Base-by-base conservation (phyloP, 1,140 invertebrate genomes). In the Sesamia nonagrioides region DNA sequence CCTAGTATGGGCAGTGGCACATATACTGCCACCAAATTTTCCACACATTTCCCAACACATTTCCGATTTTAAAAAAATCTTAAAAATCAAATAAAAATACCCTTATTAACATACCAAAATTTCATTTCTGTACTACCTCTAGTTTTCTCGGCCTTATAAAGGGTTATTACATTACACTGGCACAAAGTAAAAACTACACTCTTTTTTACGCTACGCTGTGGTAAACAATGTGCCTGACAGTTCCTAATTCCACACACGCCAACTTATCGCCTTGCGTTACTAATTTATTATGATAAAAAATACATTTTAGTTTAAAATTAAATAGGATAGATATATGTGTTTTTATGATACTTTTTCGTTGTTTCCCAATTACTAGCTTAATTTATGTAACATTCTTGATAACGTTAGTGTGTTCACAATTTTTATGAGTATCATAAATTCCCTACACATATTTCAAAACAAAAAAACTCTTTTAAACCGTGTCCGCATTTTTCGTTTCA, bases 171-270 rank as follows among this genome's bases (percentile, higher is more conserved):
- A 42, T n/a, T 71, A 5, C 2, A 27, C 7, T 17, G 4, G 48
- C 15, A 15, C 68, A 54, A 54, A 71, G 48, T 54, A 71, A 71
- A 71, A 52, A 54, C 48, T 9, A 52, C 27, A 3, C 48, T 71
- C 17, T 54, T 71, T 52, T 69, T 21, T 69, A 40, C 37, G 37
- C 37, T n/a, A 9, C 58, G 21, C 40, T 48, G 63, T 68, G 63
- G 45, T 9, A 69, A n/a, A 50, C 42, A 27, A 2, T 69, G 66
- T 50, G 27, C n/a, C 15, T 69, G 66, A 69, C 66, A 69, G 48
- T 37, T 52, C 33, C 68, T 71, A 37, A 71, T 71, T 54, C 33
- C 68, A 54, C 48, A 45, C n/a, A 71, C 33, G 68, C 27, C 7
- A 37, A 71, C 48, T 71, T 52, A 33, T 50, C 18, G 45, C 21